phyloP scores from a whole-genome alignment of 2,888 invertebrate species.

The Lumbricus terrestris region DNA sequence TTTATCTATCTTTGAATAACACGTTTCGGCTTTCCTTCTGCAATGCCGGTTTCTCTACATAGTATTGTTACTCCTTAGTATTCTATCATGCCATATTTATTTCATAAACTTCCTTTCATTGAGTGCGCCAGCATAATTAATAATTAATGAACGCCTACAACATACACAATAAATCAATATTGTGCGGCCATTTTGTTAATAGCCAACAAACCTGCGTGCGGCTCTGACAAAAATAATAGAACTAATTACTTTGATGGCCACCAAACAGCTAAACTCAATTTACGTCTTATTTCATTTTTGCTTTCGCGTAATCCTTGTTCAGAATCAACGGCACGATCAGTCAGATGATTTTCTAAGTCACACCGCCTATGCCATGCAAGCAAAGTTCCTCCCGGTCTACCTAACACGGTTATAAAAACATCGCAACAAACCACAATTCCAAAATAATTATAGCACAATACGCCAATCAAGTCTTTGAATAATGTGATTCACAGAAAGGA shows the following conservation, averaged over 20 bases:
- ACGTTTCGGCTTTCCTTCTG: background rate
- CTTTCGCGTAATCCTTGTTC: background rate
- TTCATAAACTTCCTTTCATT: background rate
- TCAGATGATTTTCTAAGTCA: background rate
- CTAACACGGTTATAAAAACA: background rate
- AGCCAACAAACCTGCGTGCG: background rate
- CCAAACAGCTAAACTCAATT: background rate
- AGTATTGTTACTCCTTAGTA: background rate
- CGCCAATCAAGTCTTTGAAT: background rate
- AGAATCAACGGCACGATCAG: background rate
- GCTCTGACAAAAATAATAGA: background rate
- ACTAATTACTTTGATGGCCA: background rate
- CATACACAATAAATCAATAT: slow-evolving; percentile 12
- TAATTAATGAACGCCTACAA: background rate
- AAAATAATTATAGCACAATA: background rate
- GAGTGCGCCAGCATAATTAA: background rate
- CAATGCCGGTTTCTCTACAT: background rate
- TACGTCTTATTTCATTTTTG: background rate
- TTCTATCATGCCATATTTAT: background rate
- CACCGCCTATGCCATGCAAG: background rate
- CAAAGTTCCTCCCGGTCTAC: background rate
- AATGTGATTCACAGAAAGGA: background rate
- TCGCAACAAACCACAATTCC: background rate
- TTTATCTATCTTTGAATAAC: background rate
- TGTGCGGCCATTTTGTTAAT: background rate